Evolutionary conservation across 2,888 invertebrate species (phyloP).

Genomic region (Tachystola acroxantha): DNA sequence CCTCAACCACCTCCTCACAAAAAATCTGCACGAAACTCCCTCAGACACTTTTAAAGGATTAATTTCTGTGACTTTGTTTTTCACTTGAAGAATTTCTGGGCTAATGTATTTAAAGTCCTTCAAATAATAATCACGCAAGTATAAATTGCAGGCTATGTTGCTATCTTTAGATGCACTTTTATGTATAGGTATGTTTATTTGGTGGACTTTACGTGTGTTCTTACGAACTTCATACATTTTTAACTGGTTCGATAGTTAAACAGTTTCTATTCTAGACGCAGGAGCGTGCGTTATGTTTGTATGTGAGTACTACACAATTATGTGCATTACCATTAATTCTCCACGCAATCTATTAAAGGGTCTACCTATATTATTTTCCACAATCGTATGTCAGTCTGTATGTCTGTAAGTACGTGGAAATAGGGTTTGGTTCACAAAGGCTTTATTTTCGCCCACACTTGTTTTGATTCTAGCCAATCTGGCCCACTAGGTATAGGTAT

Average conservation of each 20-base stretch:
- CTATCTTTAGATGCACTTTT: conserved; percentile 16
- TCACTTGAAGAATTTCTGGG: conserved; percentile 34
- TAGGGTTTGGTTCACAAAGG: too few relatives aligned
- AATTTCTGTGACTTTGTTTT: conserved; percentile 13
- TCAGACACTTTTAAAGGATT: background rate
- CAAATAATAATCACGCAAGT: conserved; percentile 50
- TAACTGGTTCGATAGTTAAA: background rate
- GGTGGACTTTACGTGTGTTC: conserved; percentile 1
- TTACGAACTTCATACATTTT: conserved; percentile 1
- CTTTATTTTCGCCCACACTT: too few relatives aligned
- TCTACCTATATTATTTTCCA: background rate
- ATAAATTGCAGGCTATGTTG: conserved; percentile 25
- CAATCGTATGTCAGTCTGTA: background rate
- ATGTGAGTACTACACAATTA: background rate
- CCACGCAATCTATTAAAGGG: conserved; percentile 1
- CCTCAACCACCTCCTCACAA: conserved; percentile 42
- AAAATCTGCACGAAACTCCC: conserved; percentile 19
- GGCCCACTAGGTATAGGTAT: too few relatives aligned
- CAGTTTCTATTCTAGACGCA: too few relatives aligned
- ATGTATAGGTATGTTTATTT: background rate
- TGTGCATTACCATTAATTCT: background rate
- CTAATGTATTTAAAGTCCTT: conserved; percentile 62
- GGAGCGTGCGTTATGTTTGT: too few relatives aligned
- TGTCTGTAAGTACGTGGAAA: background rate
- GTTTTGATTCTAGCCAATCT: too few relatives aligned